phyloP scores from a whole-genome alignment of 2,113 vertebrate genomes.

The Tachycineta bicolor region DNA sequence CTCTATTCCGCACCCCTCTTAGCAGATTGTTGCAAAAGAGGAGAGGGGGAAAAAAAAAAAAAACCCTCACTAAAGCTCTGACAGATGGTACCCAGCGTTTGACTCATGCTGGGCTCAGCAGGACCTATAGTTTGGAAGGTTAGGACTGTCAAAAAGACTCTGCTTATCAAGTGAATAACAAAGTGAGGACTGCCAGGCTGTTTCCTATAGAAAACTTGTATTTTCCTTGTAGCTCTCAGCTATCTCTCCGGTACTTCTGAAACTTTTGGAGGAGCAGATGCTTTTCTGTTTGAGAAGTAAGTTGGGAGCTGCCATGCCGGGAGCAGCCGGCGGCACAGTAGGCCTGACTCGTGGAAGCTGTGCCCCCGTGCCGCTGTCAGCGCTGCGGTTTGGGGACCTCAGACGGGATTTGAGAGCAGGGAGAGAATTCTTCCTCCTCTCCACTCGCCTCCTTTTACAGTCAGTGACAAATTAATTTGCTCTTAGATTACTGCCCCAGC shows the following conservation, averaged over 20 bases:
- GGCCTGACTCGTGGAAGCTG: constrained; percentile 38
- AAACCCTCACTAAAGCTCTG: constrained; percentile 81
- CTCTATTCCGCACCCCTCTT: constrained; percentile 53
- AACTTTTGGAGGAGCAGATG: constrained; percentile 60
- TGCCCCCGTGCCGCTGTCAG: constrained; percentile 13
- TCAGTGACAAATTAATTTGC: constrained; percentile 19
- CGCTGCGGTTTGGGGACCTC: background rate
- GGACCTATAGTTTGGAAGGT: constrained; percentile 95
- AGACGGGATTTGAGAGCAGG: constrained; percentile 26
- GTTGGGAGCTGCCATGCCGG: constrained; percentile 38
- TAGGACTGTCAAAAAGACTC: constrained; percentile 97
- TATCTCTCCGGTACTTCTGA: constrained; percentile 57
- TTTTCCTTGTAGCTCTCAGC: constrained; percentile 75
- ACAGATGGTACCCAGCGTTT: constrained; percentile 97
- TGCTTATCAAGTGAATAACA: constrained; percentile 94
- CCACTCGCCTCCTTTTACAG: background rate
- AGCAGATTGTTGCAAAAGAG: constrained; percentile 71
- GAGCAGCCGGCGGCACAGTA: constrained; percentile 46
- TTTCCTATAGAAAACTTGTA: constrained; percentile 89
- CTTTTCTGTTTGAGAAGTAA: constrained; percentile 45
- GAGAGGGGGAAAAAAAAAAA: background rate
- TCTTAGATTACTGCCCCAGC: background rate
- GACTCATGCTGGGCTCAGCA: constrained; percentile 94
- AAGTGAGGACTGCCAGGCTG: constrained; percentile 88
- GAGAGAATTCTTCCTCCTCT: background rate